phyloP scores from a whole-genome alignment of 1,140 invertebrate genomes.

The Caenorhabditis latens region DNA sequence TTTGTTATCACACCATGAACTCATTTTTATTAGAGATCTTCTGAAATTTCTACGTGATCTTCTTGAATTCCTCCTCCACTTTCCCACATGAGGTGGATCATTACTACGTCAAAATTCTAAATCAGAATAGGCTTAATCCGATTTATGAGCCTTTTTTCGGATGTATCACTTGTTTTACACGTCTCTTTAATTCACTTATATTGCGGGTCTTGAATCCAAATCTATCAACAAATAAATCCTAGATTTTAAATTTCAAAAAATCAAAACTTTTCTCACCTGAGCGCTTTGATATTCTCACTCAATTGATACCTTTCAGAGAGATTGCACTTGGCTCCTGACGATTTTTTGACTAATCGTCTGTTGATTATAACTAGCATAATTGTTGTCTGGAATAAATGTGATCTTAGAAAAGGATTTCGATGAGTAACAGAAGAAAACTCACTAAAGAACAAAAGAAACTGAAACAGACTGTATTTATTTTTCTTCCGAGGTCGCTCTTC shows the following conservation, averaged over 20 bases:
- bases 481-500: neutral
- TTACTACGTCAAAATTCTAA: too few relatives aligned
- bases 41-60: too few relatives aligned
- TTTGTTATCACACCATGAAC: too few relatives aligned
- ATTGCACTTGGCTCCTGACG: conserved; percentile 12
- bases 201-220: too few relatives aligned
- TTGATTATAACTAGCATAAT: neutral
- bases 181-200: too few relatives aligned
- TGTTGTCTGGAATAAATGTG: neutral
- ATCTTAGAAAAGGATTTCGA: neutral
- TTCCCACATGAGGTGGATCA: too few relatives aligned
- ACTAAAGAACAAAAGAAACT: neutral
- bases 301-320: conserved; percentile 33
- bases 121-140: too few relatives aligned
- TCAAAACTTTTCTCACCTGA: neutral
- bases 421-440: neutral
- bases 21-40: too few relatives aligned
- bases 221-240: too few relatives aligned
- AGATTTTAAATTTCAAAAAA: neutral
- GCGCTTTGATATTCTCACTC: conserved; percentile 16
- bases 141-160: too few relatives aligned
- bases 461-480: neutral
- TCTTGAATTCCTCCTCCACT: too few relatives aligned
- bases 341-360: conserved; percentile 7
- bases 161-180: too few relatives aligned